A percentile compares a stretch with the other conserved stretches of the same genome.
Evolutionary conservation across 2,797 vertebrate genomes (phyloP).

Genomic region (Vultur gryphus): DNA sequence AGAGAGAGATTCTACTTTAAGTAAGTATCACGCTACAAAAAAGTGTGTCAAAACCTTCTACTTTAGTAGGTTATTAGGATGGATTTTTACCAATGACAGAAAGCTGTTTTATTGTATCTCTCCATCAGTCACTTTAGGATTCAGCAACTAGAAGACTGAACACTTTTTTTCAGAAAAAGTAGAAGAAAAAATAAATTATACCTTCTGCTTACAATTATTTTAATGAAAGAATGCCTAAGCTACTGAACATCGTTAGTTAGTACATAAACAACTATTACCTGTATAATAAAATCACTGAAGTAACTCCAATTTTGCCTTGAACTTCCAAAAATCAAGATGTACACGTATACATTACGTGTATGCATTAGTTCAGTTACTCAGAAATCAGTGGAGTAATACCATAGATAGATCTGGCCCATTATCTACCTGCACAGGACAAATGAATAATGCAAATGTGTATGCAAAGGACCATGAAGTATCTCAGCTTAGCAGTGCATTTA

Average conservation of each 20-base stretch:
- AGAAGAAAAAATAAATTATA: not conserved
- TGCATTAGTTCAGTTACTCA: slow-evolving; percentile 18
- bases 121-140: not conserved
- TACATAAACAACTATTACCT: not conserved
- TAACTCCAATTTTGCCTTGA: not conserved
- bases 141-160: not conserved
- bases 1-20: not conserved
- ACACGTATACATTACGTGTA: not conserved
- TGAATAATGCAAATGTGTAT: slow-evolving; percentile 58
- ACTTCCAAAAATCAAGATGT: slow-evolving; percentile 18
- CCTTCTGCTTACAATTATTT: not conserved
- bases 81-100: not conserved
- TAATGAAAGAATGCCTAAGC: not conserved
- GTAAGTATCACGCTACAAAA: not conserved
- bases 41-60: not conserved
- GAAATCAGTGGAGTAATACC: slow-evolving; percentile 27
- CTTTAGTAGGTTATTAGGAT: not conserved
- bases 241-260: not conserved
- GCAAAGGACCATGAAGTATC: slow-evolving; percentile 41
- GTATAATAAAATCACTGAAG: not conserved
- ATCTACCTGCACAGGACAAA: slow-evolving; percentile 44
- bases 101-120: not conserved
- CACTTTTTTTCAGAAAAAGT: not conserved
- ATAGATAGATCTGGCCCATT: slow-evolving; percentile 26
- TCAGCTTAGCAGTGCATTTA: slow-evolving; percentile 45